Base-by-base conservation (phyloP, 2,797 vertebrate species). In the Adelosebastes latens region DNA sequence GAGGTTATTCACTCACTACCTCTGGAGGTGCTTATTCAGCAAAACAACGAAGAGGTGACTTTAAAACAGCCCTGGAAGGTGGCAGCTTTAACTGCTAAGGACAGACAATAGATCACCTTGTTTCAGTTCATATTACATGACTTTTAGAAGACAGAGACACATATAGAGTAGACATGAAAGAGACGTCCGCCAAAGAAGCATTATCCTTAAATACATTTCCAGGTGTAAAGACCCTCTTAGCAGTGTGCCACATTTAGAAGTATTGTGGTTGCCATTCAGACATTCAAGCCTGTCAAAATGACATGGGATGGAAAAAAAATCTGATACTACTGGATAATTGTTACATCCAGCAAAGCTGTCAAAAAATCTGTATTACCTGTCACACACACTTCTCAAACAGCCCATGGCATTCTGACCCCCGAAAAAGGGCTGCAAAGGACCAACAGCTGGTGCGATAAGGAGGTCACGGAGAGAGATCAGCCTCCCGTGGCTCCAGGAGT, bases 1-100 rank as follows among this genome's bases (percentile, higher is more conserved):
- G 77, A 79, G 60, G 58, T 85, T 82, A 79, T 87, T 91, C 72
- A 74, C 75, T 72, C 29, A 3, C 66, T 77, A 77, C 55, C 58
- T 80, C 67, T 2, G 24, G 42, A 91, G 39, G 27, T 72, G 81
- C 91, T 87, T 84, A 76, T 68, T 92, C 90, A 91, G 92, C 89
- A 83, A 85, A 83, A 88, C 85, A 86, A 76, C 69, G 72, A 67
- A 77, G 69, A 89, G 84, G 88, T 91, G 90, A 91, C 86, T 93
- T 88, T 79, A 79, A 87, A 90, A 52, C 36, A 75, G 46, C 29
- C 77, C 76, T 79, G 79, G 64, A 86, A 86, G 77, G 78, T 78
- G 72, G 69, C 24, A 62, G 72, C 53, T 59, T 81, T 77, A 78
- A 83, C 58, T 32, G 52, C 79, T 20, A 25, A 75, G 67, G 68